Evolutionary conservation across 2,888 invertebrate genomes (phyloP), one percentile per base, ranked within the genome.

Genomic region (Eupithecia tripunctaria): DNA sequence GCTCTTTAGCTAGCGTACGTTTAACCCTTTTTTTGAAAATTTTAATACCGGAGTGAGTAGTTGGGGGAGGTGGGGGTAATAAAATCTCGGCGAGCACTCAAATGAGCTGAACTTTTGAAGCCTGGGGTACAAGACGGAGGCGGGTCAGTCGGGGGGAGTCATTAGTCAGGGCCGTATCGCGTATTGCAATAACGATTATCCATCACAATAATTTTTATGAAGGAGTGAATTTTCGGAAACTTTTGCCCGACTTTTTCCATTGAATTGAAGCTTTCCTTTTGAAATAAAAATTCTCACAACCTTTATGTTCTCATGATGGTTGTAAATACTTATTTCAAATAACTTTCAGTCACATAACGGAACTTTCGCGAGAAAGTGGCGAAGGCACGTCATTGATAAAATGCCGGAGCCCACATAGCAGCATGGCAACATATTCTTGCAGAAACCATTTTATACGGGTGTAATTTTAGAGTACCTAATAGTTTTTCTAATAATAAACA

Each of bases 21-120:
- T 88, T 88, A 91, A 89, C 88, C 91, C 89, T 89, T 91, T 90
- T 41, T 89, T 89, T 86, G 82, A 79, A 80, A 85, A 82, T 81
- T 86, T 88, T 93, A 93, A 93, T 92, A 91, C 91, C 90, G 86
- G 88, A 88, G 86, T 83, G 86, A 89, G 91, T 92, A 93, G 93
- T 93, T 93, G 91, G 91, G 88, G 88, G 91, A 91, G 92, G 91
- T 92, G 92, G 91, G 91, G 91, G 91, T 94, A 94, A 94, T 94
- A 91, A 94, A 94, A 94, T 94, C 94, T 94, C 94, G 84, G 91
- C 90, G 85, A 88, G 91, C 91, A 92, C 94, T 94, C 93, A 91
- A 94, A 93, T 92, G 93, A 93, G 93, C 93, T 91, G 92, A 94
- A 94, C 93, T 94, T 94, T 93, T 92, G 91, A 93, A 93, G 93